Percentiles rank a stretch among this genome's conserved stretches.
These are phyloP conservation scores for Anniella stebbinsi DNA, from an alignment of 2,797 vertebrate species.

Conservation along the genomic window DNA sequence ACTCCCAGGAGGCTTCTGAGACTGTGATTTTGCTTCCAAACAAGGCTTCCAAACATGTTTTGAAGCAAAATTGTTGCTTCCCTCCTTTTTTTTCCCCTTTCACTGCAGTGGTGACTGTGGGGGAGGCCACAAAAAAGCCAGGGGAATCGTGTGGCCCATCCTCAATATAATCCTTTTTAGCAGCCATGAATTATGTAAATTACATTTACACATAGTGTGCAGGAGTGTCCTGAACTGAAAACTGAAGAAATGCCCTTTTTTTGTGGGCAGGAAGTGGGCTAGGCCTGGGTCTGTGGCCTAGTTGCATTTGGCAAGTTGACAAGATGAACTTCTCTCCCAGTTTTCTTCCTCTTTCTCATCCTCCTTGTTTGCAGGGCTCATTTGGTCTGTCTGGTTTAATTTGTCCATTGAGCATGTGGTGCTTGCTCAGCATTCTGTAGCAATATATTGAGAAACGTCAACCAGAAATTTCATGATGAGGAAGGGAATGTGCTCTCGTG, in stretches of 20 bases:
- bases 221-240: background rate
- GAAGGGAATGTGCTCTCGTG: background rate
- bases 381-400: constrained; percentile 23
- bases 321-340: background rate
- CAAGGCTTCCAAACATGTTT: no score
- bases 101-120: no score
- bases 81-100: no score
- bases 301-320: background rate
- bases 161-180: no score
- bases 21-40: no score
- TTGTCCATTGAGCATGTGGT: background rate
- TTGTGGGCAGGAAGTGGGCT: background rate
- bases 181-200: background rate
- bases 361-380: background rate
- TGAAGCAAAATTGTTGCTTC: no score
- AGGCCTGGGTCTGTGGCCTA: background rate
- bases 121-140: no score
- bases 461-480: background rate
- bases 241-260: background rate
- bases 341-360: background rate
- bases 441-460: background rate
- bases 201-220: background rate
- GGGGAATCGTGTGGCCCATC: no score
- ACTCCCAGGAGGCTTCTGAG: no score
- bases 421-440: background rate